These are phyloP conservation scores for Adrianichthys oophorus DNA, from an alignment of 2,797 vertebrate genomes.

Conservation along the genomic window DNA sequence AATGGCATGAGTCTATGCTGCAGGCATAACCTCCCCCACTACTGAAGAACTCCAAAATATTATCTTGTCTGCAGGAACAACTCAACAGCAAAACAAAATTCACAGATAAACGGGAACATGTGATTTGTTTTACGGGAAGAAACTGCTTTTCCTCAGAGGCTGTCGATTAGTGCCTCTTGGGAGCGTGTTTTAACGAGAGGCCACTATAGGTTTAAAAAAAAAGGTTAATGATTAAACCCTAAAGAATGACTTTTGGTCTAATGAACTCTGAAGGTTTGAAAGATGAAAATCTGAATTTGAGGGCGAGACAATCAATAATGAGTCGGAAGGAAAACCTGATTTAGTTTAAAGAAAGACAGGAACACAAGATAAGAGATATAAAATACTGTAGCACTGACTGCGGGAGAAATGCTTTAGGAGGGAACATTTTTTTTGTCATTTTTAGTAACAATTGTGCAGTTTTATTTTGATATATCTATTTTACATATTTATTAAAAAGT, in stretches of 20 bases:
- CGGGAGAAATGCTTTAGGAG: no score
- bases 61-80: constrained; percentile 17
- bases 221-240: constrained; percentile 15
- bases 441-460: no score
- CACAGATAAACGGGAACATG: constrained; percentile 12
- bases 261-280: constrained; percentile 24
- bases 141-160: constrained; percentile 5
- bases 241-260: constrained; percentile 6
- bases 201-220: constrained; percentile 14
- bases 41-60: constrained; percentile 26
- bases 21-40: constrained; percentile 2
- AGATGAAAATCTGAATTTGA: constrained; percentile 16
- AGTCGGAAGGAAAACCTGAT: constrained; percentile 4
- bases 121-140: constrained; percentile 11
- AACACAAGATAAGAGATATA: no score
- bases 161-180: constrained; percentile 16
- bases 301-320: constrained; percentile 31
- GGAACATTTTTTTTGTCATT: no score
- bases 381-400: no score
- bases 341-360: not conserved
- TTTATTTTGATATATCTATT: no score
- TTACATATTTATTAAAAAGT: no score
- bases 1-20: constrained; percentile 5
- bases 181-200: constrained; percentile 10
- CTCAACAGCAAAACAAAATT: not conserved